phyloP scores from a whole-genome alignment of 2,797 vertebrate genomes.

The Borostomias antarcticus region DNA sequence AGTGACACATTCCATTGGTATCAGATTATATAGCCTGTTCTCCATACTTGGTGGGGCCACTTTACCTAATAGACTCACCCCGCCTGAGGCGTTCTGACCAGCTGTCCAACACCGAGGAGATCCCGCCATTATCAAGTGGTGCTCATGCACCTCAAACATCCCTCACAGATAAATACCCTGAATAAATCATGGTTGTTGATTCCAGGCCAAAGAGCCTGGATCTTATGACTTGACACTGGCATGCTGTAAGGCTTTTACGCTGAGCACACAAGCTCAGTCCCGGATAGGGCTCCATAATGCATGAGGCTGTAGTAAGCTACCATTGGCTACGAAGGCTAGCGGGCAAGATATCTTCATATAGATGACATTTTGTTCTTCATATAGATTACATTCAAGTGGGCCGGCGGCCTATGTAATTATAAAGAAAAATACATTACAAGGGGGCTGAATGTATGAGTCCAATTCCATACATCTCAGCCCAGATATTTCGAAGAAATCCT shows the following conservation, averaged over 20 bases:
- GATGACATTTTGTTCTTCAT: background rate
- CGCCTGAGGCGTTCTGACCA: background rate
- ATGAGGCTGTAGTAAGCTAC: background rate
- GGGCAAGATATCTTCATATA: background rate
- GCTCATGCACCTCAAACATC: background rate
- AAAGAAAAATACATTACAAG: background rate
- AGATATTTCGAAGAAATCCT: too few species aligned
- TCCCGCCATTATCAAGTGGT: background rate
- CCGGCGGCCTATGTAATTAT: background rate
- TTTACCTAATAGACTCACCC: too few species aligned
- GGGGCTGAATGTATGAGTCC: too few species aligned
- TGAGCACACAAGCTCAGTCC: background rate
- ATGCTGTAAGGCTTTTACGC: background rate
- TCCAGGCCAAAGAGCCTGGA: background rate
- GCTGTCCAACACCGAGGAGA: background rate
- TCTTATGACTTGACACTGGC: background rate
- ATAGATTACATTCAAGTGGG: background rate
- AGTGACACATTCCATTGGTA: background rate
- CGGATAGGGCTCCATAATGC: background rate
- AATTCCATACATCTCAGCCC: too few species aligned
- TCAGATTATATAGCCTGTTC: too few species aligned
- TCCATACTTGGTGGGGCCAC: too few species aligned
- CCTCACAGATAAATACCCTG: background rate
- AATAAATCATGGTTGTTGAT: background rate
- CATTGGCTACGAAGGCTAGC: background rate